Evolutionary conservation across 2,888 invertebrate species (phyloP).

Genomic region (Drosophila kambysellisi): DNA sequence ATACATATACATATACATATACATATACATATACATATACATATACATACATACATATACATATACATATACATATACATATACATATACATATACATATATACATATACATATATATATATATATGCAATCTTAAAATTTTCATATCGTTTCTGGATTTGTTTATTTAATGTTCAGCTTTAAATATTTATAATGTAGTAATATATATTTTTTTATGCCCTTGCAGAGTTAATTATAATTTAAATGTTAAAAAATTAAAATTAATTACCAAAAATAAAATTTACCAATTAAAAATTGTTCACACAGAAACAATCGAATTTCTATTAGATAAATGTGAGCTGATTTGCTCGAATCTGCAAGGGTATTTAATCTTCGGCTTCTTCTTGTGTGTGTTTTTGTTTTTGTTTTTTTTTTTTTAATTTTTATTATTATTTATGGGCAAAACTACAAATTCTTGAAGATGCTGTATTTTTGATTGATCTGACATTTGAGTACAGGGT

Average conservation of each 20-base stretch:
- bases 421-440: constrained; percentile 8
- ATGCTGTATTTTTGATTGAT: constrained; percentile 23
- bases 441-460: constrained; percentile 27
- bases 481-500: constrained; percentile 47
- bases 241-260: no score
- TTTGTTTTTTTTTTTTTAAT: not conserved
- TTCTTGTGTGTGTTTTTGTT: not conserved
- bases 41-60: not conserved
- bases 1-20: not conserved
- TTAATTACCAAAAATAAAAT: no score
- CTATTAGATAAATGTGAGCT: not conserved
- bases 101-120: not conserved
- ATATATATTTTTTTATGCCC: constrained; percentile 13
- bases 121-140: constrained; percentile 15
- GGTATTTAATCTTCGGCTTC: not conserved
- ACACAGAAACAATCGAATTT: not conserved
- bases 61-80: not conserved
- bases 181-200: constrained; percentile 6
- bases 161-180: constrained; percentile 21
- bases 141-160: constrained; percentile 2
- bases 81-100: not conserved
- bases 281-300: not conserved
- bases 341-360: not conserved
- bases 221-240: not conserved
- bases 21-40: not conserved